Evolutionary conservation across 2,113 vertebrate genomes (phyloP).

Genomic region (Ophthalmolycus amberensis): DNA sequence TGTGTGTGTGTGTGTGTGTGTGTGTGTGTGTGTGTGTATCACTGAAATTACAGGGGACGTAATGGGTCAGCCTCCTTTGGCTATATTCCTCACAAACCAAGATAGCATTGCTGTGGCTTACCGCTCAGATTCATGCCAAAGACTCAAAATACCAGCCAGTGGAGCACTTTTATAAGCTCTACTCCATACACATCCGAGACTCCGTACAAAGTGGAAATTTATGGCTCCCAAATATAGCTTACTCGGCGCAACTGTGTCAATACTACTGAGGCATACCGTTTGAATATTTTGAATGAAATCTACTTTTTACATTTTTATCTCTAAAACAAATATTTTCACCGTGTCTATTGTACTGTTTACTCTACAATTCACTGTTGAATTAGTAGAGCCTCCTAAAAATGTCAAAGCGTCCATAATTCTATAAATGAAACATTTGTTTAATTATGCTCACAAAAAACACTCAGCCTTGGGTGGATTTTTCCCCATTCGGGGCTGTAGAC

Average conservation of each 20-base stretch:
- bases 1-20: conserved; percentile 48
- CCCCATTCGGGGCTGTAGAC: conserved; percentile 33
- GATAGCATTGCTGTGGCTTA: conserved; percentile 83
- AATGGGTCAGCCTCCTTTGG: conserved; percentile 74
- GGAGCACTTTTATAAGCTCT: conserved; percentile 75
- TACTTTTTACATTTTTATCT: conserved; percentile 33
- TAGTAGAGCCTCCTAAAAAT: conserved; percentile 36
- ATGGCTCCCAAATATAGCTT: conserved; percentile 65
- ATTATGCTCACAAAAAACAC: conserved; percentile 57
- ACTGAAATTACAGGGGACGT: conserved; percentile 82
- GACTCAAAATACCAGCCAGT: conserved; percentile 79
- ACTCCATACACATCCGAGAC: conserved; percentile 72
- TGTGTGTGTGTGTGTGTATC: conserved; percentile 60
- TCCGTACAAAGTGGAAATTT: conserved; percentile 73
- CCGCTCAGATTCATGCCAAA: conserved; percentile 76
- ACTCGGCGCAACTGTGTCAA: conserved; percentile 39
- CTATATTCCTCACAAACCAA: conserved; percentile 77
- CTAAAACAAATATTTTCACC: conserved; percentile 40
- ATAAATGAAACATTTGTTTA: conserved; percentile 66
- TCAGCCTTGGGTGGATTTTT: conserved; percentile 23
- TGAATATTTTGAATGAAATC: conserved; percentile 59
- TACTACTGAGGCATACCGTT: conserved; percentile 27
- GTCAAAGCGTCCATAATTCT: conserved; percentile 15
- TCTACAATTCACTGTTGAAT: conserved; percentile 22
- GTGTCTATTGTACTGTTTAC: conserved; percentile 26